Percentiles rank a stretch among this genome's conserved stretches.
phyloP scores from a whole-genome alignment of 2,113 vertebrate genomes.

The Corythornis cristatus region DNA sequence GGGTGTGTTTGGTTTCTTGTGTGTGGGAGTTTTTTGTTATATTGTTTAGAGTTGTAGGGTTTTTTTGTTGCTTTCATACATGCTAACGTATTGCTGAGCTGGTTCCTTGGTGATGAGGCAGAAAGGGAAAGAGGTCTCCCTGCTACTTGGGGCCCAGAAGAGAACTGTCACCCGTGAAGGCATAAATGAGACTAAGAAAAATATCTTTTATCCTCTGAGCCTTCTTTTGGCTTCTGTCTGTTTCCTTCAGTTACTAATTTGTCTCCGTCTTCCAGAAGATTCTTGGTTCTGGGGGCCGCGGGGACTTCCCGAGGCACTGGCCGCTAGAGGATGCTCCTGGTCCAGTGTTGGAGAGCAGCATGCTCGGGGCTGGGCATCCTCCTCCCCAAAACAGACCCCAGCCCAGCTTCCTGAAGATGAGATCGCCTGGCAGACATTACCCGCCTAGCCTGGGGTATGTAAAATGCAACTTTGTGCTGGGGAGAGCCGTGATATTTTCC shows the following conservation, averaged over 20 bases:
- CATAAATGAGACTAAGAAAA: neutral
- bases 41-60: neutral
- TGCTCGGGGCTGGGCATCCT: neutral
- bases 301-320: neutral
- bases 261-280: slow-evolving; percentile 36
- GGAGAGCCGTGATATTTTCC: rapidly evolving
- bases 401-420: neutral
- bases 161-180: neutral
- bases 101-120: neutral
- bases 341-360: neutral
- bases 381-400: neutral
- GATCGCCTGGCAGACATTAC: neutral
- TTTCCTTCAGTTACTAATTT: neutral
- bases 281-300: neutral
- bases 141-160: neutral
- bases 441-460: neutral
- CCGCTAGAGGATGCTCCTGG: slow-evolving; percentile 65
- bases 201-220: neutral
- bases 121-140: neutral
- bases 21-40: neutral
- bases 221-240: neutral
- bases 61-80: neutral
- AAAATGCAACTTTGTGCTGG: neutral
- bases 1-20: neutral
- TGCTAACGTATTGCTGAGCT: neutral